Evolutionary conservation across 2,113 vertebrate genomes (phyloP).

Genomic region (Petaurus breviceps): DNA sequence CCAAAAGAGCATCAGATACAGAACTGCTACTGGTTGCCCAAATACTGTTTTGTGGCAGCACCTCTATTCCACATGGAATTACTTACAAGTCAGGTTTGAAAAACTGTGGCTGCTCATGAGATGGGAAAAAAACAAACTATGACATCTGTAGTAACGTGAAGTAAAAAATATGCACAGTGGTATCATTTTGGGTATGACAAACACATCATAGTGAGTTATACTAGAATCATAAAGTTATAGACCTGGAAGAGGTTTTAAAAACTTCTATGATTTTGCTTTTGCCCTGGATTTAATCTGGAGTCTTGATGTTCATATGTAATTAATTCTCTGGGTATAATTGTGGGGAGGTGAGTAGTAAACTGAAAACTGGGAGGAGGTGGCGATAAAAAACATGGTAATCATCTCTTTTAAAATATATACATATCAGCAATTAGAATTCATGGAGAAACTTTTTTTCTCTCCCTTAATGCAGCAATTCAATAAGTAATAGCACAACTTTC

Average conservation of each 20-base stretch:
- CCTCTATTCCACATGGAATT: background rate
- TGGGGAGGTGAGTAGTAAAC: constrained; percentile 30
- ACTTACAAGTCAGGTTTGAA: constrained; percentile 34
- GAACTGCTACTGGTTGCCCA: background rate
- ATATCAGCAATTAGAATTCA: constrained; percentile 48
- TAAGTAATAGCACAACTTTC: constrained; percentile 59
- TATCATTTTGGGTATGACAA: constrained; percentile 38
- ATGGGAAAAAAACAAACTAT: constrained; percentile 20
- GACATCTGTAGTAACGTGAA: constrained; percentile 23
- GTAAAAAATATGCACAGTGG: constrained; percentile 24
- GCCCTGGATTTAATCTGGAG: constrained; percentile 25
- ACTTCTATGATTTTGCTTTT: constrained; percentile 26
- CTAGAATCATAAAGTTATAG: constrained; percentile 22
- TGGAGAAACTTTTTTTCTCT: constrained; percentile 62
- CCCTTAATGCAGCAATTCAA: constrained; percentile 78
- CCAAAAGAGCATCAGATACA: background rate
- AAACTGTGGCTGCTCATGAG: constrained; percentile 45
- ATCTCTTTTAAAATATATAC: background rate
- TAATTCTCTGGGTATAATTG: constrained; percentile 17
- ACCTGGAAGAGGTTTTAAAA: constrained; percentile 43
- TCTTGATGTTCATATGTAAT: constrained; percentile 7
- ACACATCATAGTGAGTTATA: constrained; percentile 55
- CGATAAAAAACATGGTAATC: constrained; percentile 52
- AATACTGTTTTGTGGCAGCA: background rate
- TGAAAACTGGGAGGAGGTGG: constrained; percentile 34